Conservation (phyloP, 2,113 vertebrate species). For the Apteryx owenii region DNA sequence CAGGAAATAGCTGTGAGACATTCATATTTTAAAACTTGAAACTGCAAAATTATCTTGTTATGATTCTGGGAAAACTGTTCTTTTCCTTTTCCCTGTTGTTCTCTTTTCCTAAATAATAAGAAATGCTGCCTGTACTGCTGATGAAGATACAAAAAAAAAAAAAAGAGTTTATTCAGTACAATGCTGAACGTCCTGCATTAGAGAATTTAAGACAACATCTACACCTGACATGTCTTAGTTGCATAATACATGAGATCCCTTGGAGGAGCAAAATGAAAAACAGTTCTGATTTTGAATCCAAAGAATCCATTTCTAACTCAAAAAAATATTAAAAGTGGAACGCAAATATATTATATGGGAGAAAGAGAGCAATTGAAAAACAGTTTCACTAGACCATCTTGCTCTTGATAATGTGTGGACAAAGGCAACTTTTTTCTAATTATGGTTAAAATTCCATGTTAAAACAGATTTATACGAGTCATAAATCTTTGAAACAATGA, state of each 20-base stretch:
- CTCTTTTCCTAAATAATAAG: background rate
- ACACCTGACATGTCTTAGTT: background rate
- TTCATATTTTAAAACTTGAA: constrained; percentile 45
- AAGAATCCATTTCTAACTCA: background rate
- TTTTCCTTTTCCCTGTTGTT: background rate
- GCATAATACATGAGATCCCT: background rate
- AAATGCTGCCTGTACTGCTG: background rate
- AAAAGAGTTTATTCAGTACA: background rate
- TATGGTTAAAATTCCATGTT: background rate
- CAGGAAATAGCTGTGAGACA: constrained; percentile 47
- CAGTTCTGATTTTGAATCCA: background rate
- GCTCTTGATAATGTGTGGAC: background rate
- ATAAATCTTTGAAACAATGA: background rate
- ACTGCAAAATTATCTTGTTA: constrained; percentile 8
- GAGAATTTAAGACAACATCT: background rate
- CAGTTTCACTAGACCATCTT: background rate
- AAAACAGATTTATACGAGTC: background rate
- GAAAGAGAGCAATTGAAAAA: background rate
- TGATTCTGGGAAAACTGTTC: background rate
- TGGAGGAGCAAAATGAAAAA: background rate
- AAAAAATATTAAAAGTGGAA: background rate
- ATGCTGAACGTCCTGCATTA: background rate
- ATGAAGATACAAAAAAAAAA: background rate
- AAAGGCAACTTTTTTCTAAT: background rate
- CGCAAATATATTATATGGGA: background rate